A percentile compares a stretch with the other conserved stretches of the same genome.
These are phyloP conservation scores for Spheniscus mendiculus DNA, from an alignment of 2,113 vertebrate genomes.

Conservation along the genomic window DNA sequence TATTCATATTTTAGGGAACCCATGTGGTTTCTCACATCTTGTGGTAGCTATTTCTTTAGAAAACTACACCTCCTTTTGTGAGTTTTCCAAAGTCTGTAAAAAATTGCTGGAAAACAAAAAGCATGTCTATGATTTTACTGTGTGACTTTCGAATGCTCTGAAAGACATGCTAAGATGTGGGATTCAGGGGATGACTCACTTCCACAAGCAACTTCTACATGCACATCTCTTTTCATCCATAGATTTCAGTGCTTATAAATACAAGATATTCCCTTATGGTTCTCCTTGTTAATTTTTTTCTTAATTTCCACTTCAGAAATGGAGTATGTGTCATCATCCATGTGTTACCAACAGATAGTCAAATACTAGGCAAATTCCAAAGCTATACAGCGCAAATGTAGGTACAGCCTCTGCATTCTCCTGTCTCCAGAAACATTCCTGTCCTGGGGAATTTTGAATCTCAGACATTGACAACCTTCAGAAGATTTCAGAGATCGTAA, in stretches of 20 bases:
- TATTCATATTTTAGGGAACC: background rate
- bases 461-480: background rate
- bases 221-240: background rate
- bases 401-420: background rate
- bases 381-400: background rate
- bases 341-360: background rate
- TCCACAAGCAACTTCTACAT: background rate
- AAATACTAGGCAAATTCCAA: background rate
- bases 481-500: background rate
- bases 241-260: background rate
- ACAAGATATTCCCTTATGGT: background rate
- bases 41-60: background rate
- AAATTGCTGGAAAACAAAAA: background rate
- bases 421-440: background rate
- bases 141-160: background rate
- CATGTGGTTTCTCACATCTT: background rate
- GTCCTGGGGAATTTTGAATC: background rate
- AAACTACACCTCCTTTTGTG: background rate
- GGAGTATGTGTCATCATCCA: background rate
- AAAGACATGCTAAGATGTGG: background rate
- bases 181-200: background rate
- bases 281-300: background rate
- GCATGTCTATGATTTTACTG: background rate
- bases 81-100: background rate
- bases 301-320: background rate